Conservation (phyloP, 2,797 vertebrate genomes). For the Coregonus sp. region DNA sequence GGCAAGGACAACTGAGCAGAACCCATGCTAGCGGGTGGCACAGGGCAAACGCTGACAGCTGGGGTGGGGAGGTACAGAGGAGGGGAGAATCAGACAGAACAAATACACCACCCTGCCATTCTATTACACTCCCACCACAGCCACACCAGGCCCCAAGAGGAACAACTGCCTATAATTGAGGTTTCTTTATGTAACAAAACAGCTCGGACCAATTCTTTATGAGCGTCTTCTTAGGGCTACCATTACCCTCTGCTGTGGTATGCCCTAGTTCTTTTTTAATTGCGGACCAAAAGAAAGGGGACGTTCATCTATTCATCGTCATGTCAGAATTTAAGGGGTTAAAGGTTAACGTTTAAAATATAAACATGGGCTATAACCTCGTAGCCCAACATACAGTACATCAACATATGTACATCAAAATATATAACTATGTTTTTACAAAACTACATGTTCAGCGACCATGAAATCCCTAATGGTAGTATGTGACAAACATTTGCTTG, state of each 20-base stretch:
- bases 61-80: constrained; percentile 53
- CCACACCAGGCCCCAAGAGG: constrained; percentile 63
- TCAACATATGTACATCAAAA: too few species aligned
- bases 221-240: constrained; percentile 50
- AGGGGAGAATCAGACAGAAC: constrained; percentile 56
- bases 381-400: too few species aligned
- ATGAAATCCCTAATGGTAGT: neutral
- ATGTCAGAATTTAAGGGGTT: constrained; percentile 38
- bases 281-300: constrained; percentile 53
- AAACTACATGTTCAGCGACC: too few species aligned
- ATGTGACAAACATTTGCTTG: neutral
- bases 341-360: constrained; percentile 17
- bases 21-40: constrained; percentile 63
- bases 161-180: constrained; percentile 76
- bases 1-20: constrained; percentile 65
- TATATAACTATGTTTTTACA: too few species aligned
- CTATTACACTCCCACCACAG: constrained; percentile 38
- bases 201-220: constrained; percentile 56
- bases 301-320: constrained; percentile 59
- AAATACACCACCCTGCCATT: constrained; percentile 74
- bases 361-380: neutral
- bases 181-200: constrained; percentile 64
- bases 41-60: constrained; percentile 17
- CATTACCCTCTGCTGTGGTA: constrained; percentile 66
- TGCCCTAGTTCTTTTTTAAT: constrained; percentile 64